phyloP scores from a whole-genome alignment of 1,140 invertebrate species.

The Heterodera schachtii region DNA sequence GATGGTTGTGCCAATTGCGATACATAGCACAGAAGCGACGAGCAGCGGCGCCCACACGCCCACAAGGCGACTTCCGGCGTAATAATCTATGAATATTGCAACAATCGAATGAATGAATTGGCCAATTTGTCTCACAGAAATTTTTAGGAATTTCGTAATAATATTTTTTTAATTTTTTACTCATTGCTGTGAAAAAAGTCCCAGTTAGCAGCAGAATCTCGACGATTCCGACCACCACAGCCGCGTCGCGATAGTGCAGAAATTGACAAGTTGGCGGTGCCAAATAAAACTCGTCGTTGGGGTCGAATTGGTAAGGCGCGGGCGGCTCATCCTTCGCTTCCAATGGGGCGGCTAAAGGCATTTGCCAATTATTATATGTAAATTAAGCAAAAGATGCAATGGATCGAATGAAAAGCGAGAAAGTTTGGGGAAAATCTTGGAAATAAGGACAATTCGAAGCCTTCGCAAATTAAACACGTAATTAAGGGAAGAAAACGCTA shows the following conservation, averaged over 20 bases:
- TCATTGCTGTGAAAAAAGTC: slow-evolving; percentile 42
- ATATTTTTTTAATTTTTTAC: slow-evolving; percentile 19
- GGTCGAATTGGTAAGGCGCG: slow-evolving; percentile 46
- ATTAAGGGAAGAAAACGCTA: too few relatives aligned
- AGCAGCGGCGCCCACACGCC: slow-evolving; percentile 27
- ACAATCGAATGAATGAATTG: too few relatives aligned
- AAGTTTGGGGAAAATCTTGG: too few relatives aligned
- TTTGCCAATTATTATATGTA: not conserved
- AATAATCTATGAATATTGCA: not conserved
- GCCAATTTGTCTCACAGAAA: too few relatives aligned
- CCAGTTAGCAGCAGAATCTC: slow-evolving; percentile 44
- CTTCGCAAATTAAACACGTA: too few relatives aligned
- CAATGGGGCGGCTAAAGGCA: not conserved
- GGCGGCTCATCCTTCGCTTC: slow-evolving; percentile 6
- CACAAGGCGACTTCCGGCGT: not conserved
- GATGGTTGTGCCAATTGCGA: slow-evolving; percentile 22
- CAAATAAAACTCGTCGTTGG: slow-evolving; percentile 56
- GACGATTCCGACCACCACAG: slow-evolving; percentile 53
- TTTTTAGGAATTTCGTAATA: too few relatives aligned
- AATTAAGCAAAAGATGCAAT: too few relatives aligned
- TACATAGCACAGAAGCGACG: slow-evolving; percentile 8
- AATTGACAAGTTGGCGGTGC: slow-evolving; percentile 54
- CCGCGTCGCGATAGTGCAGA: slow-evolving; percentile 57
- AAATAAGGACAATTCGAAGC: too few relatives aligned
- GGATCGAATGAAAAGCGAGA: too few relatives aligned